phyloP scores from a whole-genome alignment of 2,888 invertebrate species.

The Lampropteryx suffumata region DNA sequence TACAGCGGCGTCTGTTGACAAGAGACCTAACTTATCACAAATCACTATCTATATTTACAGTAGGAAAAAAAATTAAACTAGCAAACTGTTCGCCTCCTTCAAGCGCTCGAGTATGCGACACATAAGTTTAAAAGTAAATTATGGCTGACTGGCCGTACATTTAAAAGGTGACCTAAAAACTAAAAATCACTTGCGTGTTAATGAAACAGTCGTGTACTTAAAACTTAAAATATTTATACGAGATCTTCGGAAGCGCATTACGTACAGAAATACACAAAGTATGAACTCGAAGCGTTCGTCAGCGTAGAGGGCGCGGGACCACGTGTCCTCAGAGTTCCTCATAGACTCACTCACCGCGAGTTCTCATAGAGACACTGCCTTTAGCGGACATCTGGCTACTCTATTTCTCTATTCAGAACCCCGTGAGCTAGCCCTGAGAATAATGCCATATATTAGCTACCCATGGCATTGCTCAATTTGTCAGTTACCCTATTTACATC shows the following conservation, averaged over 20 bases:
- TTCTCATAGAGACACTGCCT: not conserved
- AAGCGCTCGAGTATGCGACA: conserved; percentile 49
- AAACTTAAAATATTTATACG: conserved; percentile 72
- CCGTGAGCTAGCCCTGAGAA: too few relatives aligned
- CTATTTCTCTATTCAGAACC: too few relatives aligned
- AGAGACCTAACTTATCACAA: conserved; percentile 26
- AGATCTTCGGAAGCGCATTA: conserved; percentile 82
- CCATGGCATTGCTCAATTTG: conserved; percentile 13
- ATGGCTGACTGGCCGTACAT: conserved; percentile 55
- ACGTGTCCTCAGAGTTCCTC: too few relatives aligned
- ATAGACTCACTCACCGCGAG: too few relatives aligned
- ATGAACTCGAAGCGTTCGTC: conserved; percentile 43
- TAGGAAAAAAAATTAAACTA: conserved; percentile 21
- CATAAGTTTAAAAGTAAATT: conserved; percentile 49
- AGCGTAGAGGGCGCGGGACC: too few relatives aligned
- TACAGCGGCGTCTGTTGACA: conserved; percentile 32
- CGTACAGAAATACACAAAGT: conserved; percentile 66
- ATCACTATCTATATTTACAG: conserved; percentile 34
- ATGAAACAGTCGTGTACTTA: conserved; percentile 75
- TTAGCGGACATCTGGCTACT: not conserved
- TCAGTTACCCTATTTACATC: conserved; percentile 35
- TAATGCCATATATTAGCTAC: conserved; percentile 1
- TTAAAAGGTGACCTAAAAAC: conserved; percentile 50
- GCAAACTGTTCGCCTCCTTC: conserved; percentile 34
- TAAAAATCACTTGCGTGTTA: conserved; percentile 72